Percentiles rank a stretch among this genome's conserved stretches.
Evolutionary conservation across 37 sponge, comb jelly and placozoan species (phyloP).

Genomic region (Haliclona indistincta): DNA sequence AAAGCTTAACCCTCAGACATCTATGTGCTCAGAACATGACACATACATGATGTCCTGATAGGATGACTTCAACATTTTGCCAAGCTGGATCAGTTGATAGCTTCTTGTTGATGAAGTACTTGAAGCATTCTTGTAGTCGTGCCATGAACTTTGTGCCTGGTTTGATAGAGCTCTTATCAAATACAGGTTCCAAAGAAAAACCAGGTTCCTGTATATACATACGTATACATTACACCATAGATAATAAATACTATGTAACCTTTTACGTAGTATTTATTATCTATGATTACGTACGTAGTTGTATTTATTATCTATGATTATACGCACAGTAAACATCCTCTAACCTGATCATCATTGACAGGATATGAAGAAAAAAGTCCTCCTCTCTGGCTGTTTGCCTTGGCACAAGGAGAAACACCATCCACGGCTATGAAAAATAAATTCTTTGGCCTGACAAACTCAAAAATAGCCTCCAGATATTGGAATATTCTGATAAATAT

Average conservation of each 20-base stretch:
- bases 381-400: conserved; percentile 98
- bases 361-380: conserved; percentile 81
- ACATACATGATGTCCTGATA: conserved; percentile 91
- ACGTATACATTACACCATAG: no score
- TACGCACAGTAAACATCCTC: conserved; percentile 50
- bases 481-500: conserved; percentile 88
- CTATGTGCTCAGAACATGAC: background rate
- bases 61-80: conserved; percentile 85
- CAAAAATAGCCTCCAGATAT: conserved; percentile 94
- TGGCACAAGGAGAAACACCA: conserved; percentile 97
- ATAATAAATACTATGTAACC: no score
- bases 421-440: conserved; percentile 98
- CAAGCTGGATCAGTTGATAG: conserved; percentile 86
- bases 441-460: conserved; percentile 88
- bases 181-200: conserved; percentile 38
- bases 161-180: conserved; percentile 94
- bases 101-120: conserved; percentile 94
- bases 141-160: conserved; percentile 96
- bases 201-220: background rate
- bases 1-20: no score
- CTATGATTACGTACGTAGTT: no score
- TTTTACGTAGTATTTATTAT: no score
- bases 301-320: no score
- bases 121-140: conserved; percentile 81
- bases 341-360: conserved; percentile 64